Conservation (phyloP, 2,113 vertebrate species). For the Ailuropoda melanoleuca region DNA sequence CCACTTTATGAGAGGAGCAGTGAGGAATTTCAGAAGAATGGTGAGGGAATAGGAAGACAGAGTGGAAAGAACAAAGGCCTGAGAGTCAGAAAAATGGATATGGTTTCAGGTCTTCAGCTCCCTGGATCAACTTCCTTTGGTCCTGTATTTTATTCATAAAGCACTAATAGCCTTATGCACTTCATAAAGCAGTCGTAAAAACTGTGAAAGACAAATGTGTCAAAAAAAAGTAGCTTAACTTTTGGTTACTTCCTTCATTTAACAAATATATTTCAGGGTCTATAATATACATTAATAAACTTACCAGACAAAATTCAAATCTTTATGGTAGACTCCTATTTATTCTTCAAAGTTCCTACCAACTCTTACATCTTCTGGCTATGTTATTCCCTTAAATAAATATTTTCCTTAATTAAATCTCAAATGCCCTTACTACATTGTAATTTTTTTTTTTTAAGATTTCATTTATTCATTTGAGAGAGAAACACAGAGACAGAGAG, state of each 20-base stretch:
- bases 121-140: not conserved
- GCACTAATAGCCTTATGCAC: not conserved
- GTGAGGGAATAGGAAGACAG: not conserved
- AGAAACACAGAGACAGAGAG: no score
- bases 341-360: not conserved
- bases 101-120: not conserved
- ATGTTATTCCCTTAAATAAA: not conserved
- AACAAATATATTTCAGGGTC: not conserved
- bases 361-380: not conserved
- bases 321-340: not conserved
- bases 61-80: not conserved
- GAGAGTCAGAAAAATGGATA: not conserved
- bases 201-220: not conserved
- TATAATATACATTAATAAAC: not conserved
- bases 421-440: not conserved
- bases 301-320: conserved; percentile 10
- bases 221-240: not conserved
- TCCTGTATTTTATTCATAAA: not conserved
- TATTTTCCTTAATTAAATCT: not conserved
- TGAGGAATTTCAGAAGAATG: not conserved
- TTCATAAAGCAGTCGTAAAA: not conserved
- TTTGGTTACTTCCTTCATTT: not conserved
- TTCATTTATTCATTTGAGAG: no score
- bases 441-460: not conserved
- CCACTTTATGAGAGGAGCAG: not conserved